Base-by-base conservation (phyloP, 2,113 vertebrate genomes). In the Anolis sagrei region DNA sequence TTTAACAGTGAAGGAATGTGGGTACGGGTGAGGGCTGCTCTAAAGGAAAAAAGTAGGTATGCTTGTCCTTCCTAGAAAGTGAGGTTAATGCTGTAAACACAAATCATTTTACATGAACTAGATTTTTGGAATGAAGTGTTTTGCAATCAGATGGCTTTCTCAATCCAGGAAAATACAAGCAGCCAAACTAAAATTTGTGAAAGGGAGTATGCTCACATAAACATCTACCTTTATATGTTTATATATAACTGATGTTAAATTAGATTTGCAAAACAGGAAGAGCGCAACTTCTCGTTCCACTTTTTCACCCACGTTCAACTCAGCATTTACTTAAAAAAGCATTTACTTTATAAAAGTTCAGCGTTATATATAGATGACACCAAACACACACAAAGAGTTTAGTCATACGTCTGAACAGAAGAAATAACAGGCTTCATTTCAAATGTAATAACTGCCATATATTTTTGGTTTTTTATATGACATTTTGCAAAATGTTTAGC, bases 331-430 rank as follows among this genome's bases (percentile, higher is more conserved):
- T 48, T 80, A 16, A 14, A 58, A 58, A 54, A 58, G 13, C 54
- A 58, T 81, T 68, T 18, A 39, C 25, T 68, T 49, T 44, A n/a
- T 13, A 5, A 18, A 81, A 19, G 25, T 16, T 27, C n/a, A 34
- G 18, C n/a, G 36, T 76, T 49, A 66, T 64, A 23, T 76, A 49
- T 49, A 83, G 39, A 32, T 83, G 25, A 54, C 3, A 72, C 21
- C 29, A 48, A 2, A 23, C 13, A 13, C 1, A 48, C 34, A 14
- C 23, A 34, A 10, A 76, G 34, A 84, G 13, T 68, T 84, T 49
- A 84, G 76, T 84, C 73, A 32, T 39, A 84, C 39, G 44, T 27
- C 54, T 70, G 8, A n/a, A 79, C 79, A 86, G n/a, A 14, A 44
- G 0, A 0, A 39, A 25, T 18, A 7, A 76, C 39, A 58, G 8